Conservation (phyloP, 2,888 invertebrate genomes). For the Drosophila meridiana region DNA sequence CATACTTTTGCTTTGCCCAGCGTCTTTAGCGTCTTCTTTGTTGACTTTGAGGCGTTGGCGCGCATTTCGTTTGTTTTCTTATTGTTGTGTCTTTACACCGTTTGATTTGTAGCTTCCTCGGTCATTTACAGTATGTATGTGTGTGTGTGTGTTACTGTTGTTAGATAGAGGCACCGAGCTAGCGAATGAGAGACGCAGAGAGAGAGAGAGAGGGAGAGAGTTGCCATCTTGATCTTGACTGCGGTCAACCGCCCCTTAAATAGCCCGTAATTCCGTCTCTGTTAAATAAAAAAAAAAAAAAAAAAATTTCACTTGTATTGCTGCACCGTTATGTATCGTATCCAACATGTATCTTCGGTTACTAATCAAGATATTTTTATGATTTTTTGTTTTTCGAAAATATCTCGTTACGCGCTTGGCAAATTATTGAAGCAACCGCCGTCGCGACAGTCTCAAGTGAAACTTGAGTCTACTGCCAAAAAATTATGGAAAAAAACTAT, state of each 20-base stretch:
- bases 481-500: constrained; percentile 5
- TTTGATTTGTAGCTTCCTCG: constrained; percentile 41
- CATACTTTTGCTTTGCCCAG: constrained; percentile 32
- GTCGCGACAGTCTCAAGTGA: constrained; percentile 53
- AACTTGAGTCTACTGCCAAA: constrained; percentile 53
- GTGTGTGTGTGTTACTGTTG: constrained; percentile 10
- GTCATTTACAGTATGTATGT: constrained; percentile 18
- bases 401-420: constrained; percentile 52
- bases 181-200: neutral
- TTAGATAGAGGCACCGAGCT: constrained; percentile 3
- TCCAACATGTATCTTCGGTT: constrained; percentile 37
- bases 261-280: constrained; percentile 21
- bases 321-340: constrained; percentile 21
- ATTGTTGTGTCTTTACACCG: constrained; percentile 33
- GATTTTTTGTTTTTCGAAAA: constrained; percentile 17
- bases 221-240: constrained; percentile 54
- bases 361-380: constrained; percentile 7
- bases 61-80: constrained; percentile 47
- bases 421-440: constrained; percentile 41
- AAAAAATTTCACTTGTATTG: constrained; percentile 53
- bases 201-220: neutral
- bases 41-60: constrained; percentile 47
- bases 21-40: constrained; percentile 28
- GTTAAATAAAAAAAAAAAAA: constrained; percentile 19
- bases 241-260: constrained; percentile 40